A percentile compares a stretch with the other conserved stretches of the same genome.
Evolutionary conservation across 1,140 invertebrate species (phyloP).

Genomic region (Lutraria rhynchaena): DNA sequence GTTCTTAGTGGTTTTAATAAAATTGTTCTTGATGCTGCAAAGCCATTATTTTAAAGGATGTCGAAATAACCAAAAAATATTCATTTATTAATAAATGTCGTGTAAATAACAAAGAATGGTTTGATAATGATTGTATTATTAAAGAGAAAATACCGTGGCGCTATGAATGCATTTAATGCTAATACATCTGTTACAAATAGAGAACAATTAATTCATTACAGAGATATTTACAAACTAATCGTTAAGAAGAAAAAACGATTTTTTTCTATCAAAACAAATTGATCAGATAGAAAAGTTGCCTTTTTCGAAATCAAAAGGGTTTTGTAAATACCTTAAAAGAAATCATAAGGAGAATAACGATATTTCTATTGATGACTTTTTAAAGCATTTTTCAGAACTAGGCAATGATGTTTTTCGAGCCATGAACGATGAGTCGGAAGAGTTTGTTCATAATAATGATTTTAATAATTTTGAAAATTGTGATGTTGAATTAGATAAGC

Average conservation of each 20-base stretch:
- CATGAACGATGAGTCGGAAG: too few species aligned
- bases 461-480: too few species aligned
- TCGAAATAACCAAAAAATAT: too few species aligned
- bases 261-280: neutral
- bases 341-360: neutral
- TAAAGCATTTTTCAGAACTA: too few species aligned
- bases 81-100: too few species aligned
- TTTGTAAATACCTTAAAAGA: conserved; percentile 6
- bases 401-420: too few species aligned
- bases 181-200: neutral
- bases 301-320: neutral
- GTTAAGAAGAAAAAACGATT: neutral
- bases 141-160: neutral
- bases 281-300: neutral
- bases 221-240: neutral
- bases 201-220: neutral
- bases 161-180: neutral
- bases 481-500: neutral
- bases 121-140: neutral
- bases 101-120: too few species aligned
- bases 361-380: too few species aligned
- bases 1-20: too few species aligned
- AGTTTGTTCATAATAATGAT: too few species aligned
- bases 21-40: too few species aligned
- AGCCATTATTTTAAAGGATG: too few species aligned